Evolutionary conservation across 2,888 invertebrate genomes (phyloP), one percentile per base, ranked within the genome.

Genomic region (Tetragnatha montana): DNA sequence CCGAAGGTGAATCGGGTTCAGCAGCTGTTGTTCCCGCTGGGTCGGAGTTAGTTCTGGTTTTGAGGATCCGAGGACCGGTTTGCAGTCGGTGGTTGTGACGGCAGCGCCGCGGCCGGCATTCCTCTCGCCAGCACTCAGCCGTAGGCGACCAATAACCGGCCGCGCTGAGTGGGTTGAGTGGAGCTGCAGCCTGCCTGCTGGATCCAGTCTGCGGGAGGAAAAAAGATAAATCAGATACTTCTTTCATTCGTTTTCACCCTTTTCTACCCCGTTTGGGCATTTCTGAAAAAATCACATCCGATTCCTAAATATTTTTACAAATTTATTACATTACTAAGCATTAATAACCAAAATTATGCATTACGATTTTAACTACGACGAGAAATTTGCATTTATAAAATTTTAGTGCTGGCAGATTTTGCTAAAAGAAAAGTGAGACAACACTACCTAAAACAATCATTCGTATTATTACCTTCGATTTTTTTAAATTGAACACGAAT

Each of bases 121-220:
- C 89, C 85, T 78, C 8, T 78, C 76, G 81, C 71, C 89, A 47
- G 87, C 69, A 69, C 51, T 80, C 35, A 69, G 85, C 89, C 89
- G 85, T 89, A 85, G 89, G 89, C 89, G 81, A 78, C 89, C 85
- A 89, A 89, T 89, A 81, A 84, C 76, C 84, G 70, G 47, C 85
- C 60, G 78, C 85, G 70, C 12, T 74, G 89, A 89, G 89, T 89
- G 85, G 85, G 89, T 89, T 89, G 89, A 89, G 85, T 89, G 35
- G 89, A 89, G 89, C 81, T 86, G 89, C 81, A 75, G 50, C 81
- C 71, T 81, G 76, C 70, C 71, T 85, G 85, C 82, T 76, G 73
- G 87, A 88, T 80, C 71, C 89, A 89, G 81, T 85, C 89, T 85
- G 81, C 74, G 85, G 76, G 78, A 89, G 85, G 84, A 85, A 89